Evolutionary conservation across 2,113 vertebrate species (phyloP).

Genomic region (Bos javanicus): DNA sequence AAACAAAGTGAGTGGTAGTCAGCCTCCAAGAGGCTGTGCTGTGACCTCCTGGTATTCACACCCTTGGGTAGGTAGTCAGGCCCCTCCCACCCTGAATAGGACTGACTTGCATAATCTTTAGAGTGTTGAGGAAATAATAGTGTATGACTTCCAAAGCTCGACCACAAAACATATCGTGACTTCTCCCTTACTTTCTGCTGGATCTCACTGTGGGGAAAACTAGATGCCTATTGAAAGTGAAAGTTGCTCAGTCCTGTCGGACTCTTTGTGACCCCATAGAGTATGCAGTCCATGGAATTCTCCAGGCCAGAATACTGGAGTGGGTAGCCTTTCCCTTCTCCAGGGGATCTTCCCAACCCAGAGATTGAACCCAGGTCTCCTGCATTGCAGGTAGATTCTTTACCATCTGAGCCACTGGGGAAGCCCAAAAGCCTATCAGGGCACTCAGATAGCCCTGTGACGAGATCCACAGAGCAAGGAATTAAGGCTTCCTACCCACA

Average conservation of each 20-base stretch:
- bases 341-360: neutral
- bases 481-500: neutral
- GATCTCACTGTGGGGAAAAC: neutral
- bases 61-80: neutral
- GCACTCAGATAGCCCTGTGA: neutral
- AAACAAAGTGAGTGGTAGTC: neutral
- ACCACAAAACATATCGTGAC: neutral
- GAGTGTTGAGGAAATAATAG: neutral
- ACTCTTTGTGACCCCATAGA: neutral
- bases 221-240: neutral
- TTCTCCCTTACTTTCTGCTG: neutral
- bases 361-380: neutral
- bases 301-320: neutral
- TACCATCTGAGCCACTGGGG: neutral
- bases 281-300: neutral
- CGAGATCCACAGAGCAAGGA: neutral
- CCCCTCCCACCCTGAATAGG: neutral
- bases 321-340: neutral
- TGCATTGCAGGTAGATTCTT: neutral
- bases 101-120: neutral
- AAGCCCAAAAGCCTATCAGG: neutral
- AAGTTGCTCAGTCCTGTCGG: fast-evolving
- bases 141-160: neutral
- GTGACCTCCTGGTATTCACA: neutral
- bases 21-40: neutral